Base-by-base conservation (phyloP, 2,113 vertebrate species). In the Butastur rufipennis region DNA sequence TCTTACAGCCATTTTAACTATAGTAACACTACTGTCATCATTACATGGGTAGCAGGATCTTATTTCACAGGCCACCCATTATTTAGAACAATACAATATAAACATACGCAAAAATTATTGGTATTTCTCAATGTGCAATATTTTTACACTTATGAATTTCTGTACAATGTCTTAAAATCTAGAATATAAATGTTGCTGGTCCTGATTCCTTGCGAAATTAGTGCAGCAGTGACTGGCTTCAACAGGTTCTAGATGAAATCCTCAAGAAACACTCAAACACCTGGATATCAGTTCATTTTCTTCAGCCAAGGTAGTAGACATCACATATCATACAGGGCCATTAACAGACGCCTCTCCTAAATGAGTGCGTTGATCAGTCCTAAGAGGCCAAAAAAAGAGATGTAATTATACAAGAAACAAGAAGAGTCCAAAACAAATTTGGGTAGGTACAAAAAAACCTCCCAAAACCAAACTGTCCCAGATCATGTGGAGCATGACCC, bases 1-100 rank as follows among this genome's bases (percentile, higher is more conserved):
- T 99, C 99, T 99, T 99, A 99, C 99, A 99, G 99, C 99, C 99
- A 98, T 99, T 98, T 98, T 97, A 99, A 99, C 99, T 99, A 99
- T 98, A 99, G 99, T 98, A 99, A 99, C 98, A 99, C 99, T 98
- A 98, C 99, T 98, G 98, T 99, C 98, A 98, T 99, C 98, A 98
- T 99, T 99, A 98, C 98, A 98, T 89, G 98, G 99, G 98, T 95
- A 98, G 98, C 98, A 98, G 98, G 98, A 98, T 98, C 98, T 97
- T 98, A 96, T 97, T 98, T 99, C 99, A 98, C 99, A 99, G 98
- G 98, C 99, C 98, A 98, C 99, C 99, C 98, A 80, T 98, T 94
- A 95, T 98, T 98, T 98, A 98, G 99, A 99, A 99, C 99, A 99
- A 99, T 98, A 99, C 98, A 98, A 99, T 99, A 99, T 99, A 99